Conservation (phyloP, 2,888 invertebrate genomes). For the Petrolisthes cinctipes region DNA sequence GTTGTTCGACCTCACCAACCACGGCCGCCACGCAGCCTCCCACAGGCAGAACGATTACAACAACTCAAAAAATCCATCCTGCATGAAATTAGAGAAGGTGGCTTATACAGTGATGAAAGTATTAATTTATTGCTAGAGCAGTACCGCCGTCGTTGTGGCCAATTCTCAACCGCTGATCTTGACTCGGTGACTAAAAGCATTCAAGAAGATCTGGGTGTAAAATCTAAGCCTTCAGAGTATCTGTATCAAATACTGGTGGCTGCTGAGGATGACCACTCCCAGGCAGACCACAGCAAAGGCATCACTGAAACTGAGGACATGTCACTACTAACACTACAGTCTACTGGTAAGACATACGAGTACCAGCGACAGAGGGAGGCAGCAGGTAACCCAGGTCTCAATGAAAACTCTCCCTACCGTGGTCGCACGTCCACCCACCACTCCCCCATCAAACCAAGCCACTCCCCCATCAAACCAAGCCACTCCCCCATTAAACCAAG, state of each 20-base stretch:
- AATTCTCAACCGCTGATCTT: constrained; percentile 23
- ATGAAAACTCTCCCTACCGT: neutral
- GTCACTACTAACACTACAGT: constrained; percentile 8
- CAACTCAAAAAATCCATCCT: constrained; percentile 47
- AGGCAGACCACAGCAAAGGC: neutral
- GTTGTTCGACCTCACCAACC: constrained; percentile 4
- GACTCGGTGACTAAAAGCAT: constrained; percentile 29
- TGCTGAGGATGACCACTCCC: constrained; percentile 29
- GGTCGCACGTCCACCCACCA: neutral
- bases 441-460: neutral
- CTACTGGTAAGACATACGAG: constrained; percentile 19
- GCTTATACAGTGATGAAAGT: constrained; percentile 54
- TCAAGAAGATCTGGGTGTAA: constrained; percentile 53
- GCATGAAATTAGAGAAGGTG: constrained; percentile 35
- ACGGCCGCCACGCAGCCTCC: neutral
- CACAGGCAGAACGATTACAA: constrained; percentile 27
- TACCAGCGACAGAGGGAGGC: constrained; percentile 3
- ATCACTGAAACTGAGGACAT: constrained; percentile 5
- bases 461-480: neutral
- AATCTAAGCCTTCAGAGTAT: constrained; percentile 35
- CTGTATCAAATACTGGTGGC: constrained; percentile 33
- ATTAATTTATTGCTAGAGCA: constrained; percentile 48
- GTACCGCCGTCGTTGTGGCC: constrained; percentile 29
- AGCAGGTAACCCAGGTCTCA: neutral
- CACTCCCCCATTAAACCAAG: neutral